phyloP scores from a whole-genome alignment of 2,888 invertebrate genomes.

The Caenorhabditis zanzibari region DNA sequence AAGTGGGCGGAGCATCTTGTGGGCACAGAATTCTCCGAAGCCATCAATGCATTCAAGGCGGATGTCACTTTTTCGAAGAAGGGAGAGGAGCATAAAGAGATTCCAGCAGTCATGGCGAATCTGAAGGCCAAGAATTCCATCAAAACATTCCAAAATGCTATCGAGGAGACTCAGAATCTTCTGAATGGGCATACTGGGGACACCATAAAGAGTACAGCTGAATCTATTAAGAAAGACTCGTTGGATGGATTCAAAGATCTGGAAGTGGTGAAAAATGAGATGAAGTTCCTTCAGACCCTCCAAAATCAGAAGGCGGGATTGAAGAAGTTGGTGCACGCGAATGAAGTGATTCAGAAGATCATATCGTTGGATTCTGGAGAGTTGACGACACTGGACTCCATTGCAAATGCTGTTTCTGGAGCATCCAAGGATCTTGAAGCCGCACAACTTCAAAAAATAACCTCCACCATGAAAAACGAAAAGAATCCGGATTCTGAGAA shows the following conservation, averaged over 20 bases:
- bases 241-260: neutral
- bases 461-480: neutral
- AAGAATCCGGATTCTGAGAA: neutral
- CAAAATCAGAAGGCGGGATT: neutral
- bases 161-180: neutral
- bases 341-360: neutral
- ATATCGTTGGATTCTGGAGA: neutral
- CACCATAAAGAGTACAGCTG: neutral
- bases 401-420: neutral
- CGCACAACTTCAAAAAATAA: neutral
- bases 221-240: neutral
- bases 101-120: neutral
- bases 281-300: neutral
- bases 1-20: conserved; percentile 10
- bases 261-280: neutral
- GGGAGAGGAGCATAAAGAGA: too few relatives aligned
- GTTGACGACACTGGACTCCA: neutral
- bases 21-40: neutral
- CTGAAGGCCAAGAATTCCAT: neutral
- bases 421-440: neutral
- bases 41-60: neutral
- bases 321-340: neutral
- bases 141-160: neutral
- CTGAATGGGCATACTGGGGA: neutral
- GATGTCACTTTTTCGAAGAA: neutral